Evolutionary conservation across 2,888 invertebrate genomes (phyloP).

Genomic region (Macrostomum cliftonense): DNA sequence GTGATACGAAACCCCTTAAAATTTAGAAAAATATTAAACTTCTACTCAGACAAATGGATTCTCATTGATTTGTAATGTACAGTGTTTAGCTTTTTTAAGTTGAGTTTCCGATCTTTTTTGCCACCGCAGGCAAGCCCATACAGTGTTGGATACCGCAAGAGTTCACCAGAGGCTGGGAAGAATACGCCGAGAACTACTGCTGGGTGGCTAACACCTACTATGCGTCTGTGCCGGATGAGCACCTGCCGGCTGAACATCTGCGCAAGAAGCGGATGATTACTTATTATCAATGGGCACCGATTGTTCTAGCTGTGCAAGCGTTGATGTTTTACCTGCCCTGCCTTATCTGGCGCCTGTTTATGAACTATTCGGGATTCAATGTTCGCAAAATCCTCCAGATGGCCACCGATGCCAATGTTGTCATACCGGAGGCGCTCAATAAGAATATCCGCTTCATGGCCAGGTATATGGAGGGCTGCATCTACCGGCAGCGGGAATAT

Average conservation of each 20-base stretch:
- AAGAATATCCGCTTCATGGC: constrained; percentile 11
- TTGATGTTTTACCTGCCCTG: constrained; percentile 41
- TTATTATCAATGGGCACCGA: constrained; percentile 38
- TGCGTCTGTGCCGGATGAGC: constrained; percentile 25
- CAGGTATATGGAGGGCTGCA: constrained; percentile 10
- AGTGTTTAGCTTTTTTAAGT: too few species aligned
- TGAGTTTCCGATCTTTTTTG: too few species aligned
- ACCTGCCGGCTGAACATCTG: constrained; percentile 24
- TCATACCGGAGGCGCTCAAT: constrained; percentile 5
- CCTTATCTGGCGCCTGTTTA: constrained; percentile 39
- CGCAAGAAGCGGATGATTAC: constrained; percentile 6
- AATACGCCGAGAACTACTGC: constrained; percentile 42
- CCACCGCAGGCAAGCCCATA: constrained; percentile 16
- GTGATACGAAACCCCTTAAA: too few species aligned
- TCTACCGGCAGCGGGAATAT: constrained; percentile 9
- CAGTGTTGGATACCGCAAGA: constrained; percentile 40
- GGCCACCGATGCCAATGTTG: constrained; percentile 19
- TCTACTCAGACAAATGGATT: too few species aligned
- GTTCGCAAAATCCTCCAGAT: constrained; percentile 28
- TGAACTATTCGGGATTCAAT: constrained; percentile 40
- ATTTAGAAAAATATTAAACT: too few species aligned
- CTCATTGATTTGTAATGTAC: too few species aligned
- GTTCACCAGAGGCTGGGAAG: constrained; percentile 41
- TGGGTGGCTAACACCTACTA: constrained; percentile 43
- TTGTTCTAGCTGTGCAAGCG: constrained; percentile 38